Base-by-base conservation (phyloP, 37 sponge, comb jelly and placozoan genomes). In the Sycon ciliatum region DNA sequence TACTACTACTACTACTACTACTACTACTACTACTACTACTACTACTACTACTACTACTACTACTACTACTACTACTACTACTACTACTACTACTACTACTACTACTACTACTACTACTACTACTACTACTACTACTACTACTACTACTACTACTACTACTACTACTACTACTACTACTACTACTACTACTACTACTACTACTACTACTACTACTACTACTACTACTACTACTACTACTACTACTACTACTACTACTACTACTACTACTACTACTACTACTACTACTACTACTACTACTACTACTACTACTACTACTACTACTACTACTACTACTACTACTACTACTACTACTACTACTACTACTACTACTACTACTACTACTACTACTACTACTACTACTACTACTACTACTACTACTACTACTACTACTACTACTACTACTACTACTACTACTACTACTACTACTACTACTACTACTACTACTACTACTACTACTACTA, bases 11-110 rank as follows among this genome's bases (percentile, higher is more conserved):
- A 46, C 53, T 46, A 46, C 53, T 46, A 46, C 53, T 46, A 46
- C 53, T 46, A 46, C 53, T 46, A 46, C 53, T 46, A 46, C 53
- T 46, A 46, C 53, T 46, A 46, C 53, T 46, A 46, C 53, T 46
- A 46, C 53, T 46, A 46, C 53, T 46, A 46, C 53, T 46, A 46
- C 53, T 46, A 46, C 53, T 46, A 46, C 53, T 46, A 46, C 53
- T 46, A 46, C 53, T 46, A 46, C 53, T 46, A 46, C 53, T 46
- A 46, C 53, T 46, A 46, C 53, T 46, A 46, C 53, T 46, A 46
- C 53, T 46, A 46, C 53, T 46, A 46, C 53, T 46, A 46, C 53
- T 46, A 46, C 53, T 46, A 46, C 53, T 46, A 46, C 53, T 46
- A 46, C 53, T 46, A 46, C 53, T 46, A 46, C 53, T 46, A 46